phyloP scores from a whole-genome alignment of 2,113 vertebrate species.

The Cebidichthys violaceus region DNA sequence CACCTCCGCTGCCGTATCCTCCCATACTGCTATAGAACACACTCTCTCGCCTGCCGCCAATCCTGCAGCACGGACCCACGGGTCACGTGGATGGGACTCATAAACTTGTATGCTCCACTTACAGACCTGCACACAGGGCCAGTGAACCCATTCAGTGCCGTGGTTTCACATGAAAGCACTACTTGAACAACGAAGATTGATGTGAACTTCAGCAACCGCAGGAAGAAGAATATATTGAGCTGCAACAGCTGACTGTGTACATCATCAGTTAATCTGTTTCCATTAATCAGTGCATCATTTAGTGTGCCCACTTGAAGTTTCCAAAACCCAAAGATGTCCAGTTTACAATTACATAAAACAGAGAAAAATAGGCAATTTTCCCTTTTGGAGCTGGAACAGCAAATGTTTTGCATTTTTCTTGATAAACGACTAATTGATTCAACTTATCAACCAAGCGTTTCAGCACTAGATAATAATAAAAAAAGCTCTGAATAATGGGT shows the following conservation, averaged over 20 bases:
- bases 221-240: background rate
- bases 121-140: constrained; percentile 27
- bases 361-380: background rate
- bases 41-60: constrained; percentile 57
- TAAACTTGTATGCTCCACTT: constrained; percentile 37
- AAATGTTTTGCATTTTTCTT: constrained; percentile 12
- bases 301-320: background rate
- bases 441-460: background rate
- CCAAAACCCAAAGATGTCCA: background rate
- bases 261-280: background rate
- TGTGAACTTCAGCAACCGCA: constrained; percentile 15
- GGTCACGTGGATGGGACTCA: constrained; percentile 47
- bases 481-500: background rate
- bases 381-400: background rate
- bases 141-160: background rate
- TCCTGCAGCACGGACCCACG: constrained; percentile 45
- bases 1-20: constrained; percentile 56
- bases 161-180: background rate
- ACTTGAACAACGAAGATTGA: background rate
- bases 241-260: background rate
- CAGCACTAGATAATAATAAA: background rate
- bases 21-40: constrained; percentile 52
- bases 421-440: background rate
- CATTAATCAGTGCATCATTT: background rate
- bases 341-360: background rate